Percentiles rank a stretch among this genome's conserved stretches.
Evolutionary conservation across 2,113 vertebrate species (phyloP).

Genomic region (Anhinga rufa): DNA sequence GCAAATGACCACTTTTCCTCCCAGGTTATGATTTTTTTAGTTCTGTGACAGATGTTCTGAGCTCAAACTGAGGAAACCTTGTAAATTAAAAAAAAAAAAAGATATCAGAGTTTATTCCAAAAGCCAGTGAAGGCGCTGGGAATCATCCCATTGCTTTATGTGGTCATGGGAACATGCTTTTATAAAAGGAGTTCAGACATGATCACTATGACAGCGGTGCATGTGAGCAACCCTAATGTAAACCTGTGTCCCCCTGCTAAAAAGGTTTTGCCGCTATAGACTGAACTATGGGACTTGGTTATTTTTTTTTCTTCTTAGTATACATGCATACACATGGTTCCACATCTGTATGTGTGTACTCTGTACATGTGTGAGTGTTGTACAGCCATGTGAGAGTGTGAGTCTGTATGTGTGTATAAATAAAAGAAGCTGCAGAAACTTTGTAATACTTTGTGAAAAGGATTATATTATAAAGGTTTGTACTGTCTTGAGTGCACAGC

Average conservation of each 20-base stretch:
- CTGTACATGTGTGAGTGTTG: slow-evolving; percentile 76
- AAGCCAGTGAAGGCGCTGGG: not conserved
- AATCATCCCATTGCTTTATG: not conserved
- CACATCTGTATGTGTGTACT: slow-evolving; percentile 67
- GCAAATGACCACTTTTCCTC: not conserved
- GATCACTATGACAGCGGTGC: slow-evolving; percentile 51
- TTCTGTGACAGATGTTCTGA: slow-evolving; percentile 36
- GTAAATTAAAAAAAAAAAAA: not conserved
- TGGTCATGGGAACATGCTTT: not conserved
- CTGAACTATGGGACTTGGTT: slow-evolving; percentile 67
- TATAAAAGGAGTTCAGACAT: slow-evolving; percentile 28
- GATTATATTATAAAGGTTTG: slow-evolving; percentile 89
- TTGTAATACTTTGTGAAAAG: slow-evolving; percentile 89
- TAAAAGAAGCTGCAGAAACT: slow-evolving; percentile 87
- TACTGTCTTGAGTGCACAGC: slow-evolving; percentile 85
- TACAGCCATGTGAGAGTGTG: slow-evolving; percentile 73
- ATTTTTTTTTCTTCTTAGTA: slow-evolving; percentile 51
- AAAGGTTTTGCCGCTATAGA: slow-evolving; percentile 61
- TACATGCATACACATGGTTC: slow-evolving; percentile 65
- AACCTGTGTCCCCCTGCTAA: slow-evolving; percentile 44
- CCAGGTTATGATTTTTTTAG: not conserved
- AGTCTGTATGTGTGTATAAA: slow-evolving; percentile 67
- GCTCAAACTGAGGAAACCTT: slow-evolving; percentile 45
- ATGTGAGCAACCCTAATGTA: slow-evolving; percentile 25
- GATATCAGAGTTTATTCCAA: not conserved